These are phyloP conservation scores for Caligus rogercresseyi DNA, from an alignment of 1,140 invertebrate species.

Conservation along the genomic window DNA sequence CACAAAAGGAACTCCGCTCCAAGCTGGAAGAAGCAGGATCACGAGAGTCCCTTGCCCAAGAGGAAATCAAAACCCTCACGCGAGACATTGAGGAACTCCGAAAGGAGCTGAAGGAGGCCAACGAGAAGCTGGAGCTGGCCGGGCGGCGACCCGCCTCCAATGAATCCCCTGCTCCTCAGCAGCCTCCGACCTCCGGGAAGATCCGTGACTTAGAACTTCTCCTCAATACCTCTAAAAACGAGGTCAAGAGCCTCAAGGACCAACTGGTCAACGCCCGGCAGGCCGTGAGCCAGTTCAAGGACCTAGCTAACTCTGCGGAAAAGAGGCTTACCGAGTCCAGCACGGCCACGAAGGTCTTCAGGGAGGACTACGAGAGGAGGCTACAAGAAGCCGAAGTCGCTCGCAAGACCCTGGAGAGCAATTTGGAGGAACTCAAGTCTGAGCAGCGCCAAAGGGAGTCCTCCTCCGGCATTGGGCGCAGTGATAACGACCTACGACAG, in stretches of 20 bases:
- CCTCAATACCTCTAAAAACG: conserved; percentile 41
- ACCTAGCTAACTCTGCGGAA: conserved; percentile 57
- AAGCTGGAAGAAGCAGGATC: conserved; percentile 26
- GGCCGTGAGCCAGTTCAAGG: conserved; percentile 59
- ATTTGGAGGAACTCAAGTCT: conserved; percentile 22
- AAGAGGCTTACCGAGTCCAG: conserved; percentile 50
- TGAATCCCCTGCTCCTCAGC: neutral
- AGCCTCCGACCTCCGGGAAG: conserved; percentile 36
- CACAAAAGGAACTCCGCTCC: conserved; percentile 25
- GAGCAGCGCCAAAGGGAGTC: conserved; percentile 28
- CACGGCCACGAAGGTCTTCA: conserved; percentile 40
- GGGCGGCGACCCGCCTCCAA: conserved; percentile 29
- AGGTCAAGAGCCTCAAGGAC: conserved; percentile 47
- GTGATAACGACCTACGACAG: conserved; percentile 20
- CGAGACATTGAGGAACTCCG: conserved; percentile 40
- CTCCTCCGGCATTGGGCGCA: conserved; percentile 20
- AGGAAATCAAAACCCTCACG: conserved; percentile 46
- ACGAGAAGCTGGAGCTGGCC: conserved; percentile 28
- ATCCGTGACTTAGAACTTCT: conserved; percentile 53
- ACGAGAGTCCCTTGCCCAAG: conserved; percentile 44
- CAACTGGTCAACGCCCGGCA: conserved; percentile 49
- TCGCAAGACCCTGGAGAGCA: conserved; percentile 22
- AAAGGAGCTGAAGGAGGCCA: conserved; percentile 39
- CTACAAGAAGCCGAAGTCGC: conserved; percentile 10
- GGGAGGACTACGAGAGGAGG: conserved; percentile 37